Evolutionary conservation across 1,140 invertebrate genomes (phyloP).

Genomic region (Cyclina sinensis): DNA sequence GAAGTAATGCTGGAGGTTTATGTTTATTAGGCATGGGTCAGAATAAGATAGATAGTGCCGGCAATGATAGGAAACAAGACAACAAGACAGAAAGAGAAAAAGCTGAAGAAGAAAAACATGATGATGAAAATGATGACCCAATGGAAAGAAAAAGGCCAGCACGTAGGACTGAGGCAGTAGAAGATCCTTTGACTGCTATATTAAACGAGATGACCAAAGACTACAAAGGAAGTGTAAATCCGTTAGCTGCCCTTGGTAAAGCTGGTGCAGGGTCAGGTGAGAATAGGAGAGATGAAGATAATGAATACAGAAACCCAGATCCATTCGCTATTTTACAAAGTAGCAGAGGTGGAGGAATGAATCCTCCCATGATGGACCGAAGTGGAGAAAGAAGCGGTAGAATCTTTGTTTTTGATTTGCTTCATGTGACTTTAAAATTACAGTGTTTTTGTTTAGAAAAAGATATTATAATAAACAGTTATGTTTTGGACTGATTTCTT

Average conservation of each 20-base stretch:
- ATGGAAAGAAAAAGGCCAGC: neutral
- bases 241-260: neutral
- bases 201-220: neutral
- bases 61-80: neutral
- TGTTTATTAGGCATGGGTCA: neutral
- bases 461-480: too few species aligned
- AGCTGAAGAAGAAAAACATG: neutral
- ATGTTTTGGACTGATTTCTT: too few species aligned
- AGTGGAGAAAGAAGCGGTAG: neutral
- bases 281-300: neutral
- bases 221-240: neutral
- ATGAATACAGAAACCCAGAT: neutral
- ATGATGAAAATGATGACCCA: constrained; percentile 3
- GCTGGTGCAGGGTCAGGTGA: neutral
- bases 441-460: too few species aligned
- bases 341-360: neutral
- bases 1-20: neutral
- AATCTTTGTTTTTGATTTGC: too few species aligned
- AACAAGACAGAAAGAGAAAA: neutral
- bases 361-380: neutral
- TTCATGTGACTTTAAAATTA: too few species aligned
- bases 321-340: neutral
- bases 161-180: neutral
- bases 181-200: neutral
- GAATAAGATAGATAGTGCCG: neutral